These are phyloP conservation scores for Ormyrus labotus DNA, from an alignment of 2,888 invertebrate species.

Conservation along the genomic window DNA sequence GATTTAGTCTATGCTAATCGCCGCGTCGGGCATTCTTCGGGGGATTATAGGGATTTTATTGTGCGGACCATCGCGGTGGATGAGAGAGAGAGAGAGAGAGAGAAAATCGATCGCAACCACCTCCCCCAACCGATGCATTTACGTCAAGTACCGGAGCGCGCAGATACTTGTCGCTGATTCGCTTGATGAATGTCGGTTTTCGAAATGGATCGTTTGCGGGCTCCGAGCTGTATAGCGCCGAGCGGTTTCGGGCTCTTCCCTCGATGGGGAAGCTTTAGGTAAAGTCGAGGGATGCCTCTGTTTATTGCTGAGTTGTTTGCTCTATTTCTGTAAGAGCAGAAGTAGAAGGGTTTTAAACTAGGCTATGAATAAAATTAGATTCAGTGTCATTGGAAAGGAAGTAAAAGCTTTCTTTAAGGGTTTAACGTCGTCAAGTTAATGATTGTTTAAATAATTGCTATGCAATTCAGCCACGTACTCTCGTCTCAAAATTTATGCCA, in stretches of 20 bases:
- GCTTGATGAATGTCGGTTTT: conserved; percentile 44
- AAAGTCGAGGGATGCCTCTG: too few relatives aligned
- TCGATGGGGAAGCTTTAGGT: too few relatives aligned
- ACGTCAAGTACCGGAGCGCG: neutral
- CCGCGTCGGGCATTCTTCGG: conserved; percentile 21
- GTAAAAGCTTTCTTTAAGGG: too few relatives aligned
- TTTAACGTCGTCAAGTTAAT: too few relatives aligned
- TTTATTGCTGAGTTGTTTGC: too few relatives aligned
- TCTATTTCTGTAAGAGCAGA: too few relatives aligned
- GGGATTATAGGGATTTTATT: conserved; percentile 38
- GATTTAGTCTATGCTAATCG: conserved; percentile 46
- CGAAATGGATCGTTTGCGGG: conserved; percentile 14
- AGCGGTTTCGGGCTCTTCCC: neutral
- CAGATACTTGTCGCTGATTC: conserved; percentile 32
- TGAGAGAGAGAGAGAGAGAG: neutral
- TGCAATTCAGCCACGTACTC: too few relatives aligned
- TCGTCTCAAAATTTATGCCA: conserved; percentile 29
- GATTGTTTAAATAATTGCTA: too few relatives aligned
- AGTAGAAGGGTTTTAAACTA: too few relatives aligned
- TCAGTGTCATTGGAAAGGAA: too few relatives aligned
- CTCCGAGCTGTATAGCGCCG: neutral
- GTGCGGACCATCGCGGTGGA: neutral
- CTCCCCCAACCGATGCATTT: neutral
- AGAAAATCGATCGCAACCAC: too few relatives aligned
- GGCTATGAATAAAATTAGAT: too few relatives aligned